These are phyloP conservation scores for Orussus abietinus DNA, from an alignment of 1,140 invertebrate species.

Conservation along the genomic window DNA sequence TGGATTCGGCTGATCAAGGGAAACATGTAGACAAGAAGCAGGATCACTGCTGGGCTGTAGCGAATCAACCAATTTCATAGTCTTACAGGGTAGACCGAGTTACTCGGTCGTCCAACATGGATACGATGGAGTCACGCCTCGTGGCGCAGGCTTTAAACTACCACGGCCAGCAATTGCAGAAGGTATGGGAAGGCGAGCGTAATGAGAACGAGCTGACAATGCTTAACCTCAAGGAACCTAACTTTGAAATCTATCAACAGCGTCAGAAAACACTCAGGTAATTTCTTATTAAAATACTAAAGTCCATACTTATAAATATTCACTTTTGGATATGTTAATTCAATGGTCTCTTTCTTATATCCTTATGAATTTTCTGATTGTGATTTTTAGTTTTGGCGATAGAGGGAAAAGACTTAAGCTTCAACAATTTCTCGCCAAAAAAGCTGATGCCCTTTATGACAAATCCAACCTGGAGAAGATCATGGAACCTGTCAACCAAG, in stretches of 20 bases:
- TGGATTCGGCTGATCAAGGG: too few relatives aligned
- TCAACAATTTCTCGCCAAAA: conserved; percentile 78
- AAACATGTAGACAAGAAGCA: too few relatives aligned
- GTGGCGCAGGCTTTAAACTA: conserved; percentile 73
- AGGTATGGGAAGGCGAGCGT: conserved; percentile 77
- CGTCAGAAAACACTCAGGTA: conserved; percentile 65
- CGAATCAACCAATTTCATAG: conserved; percentile 39
- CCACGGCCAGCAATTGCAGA: conserved; percentile 80
- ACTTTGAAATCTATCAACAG: conserved; percentile 72
- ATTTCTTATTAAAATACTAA: conserved; percentile 11
- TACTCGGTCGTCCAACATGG: conserved; percentile 29
- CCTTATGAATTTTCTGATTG: conserved; percentile 1
- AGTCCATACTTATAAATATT: too few relatives aligned
- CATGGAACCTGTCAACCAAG: conserved; percentile 38
- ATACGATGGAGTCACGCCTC: conserved; percentile 63
- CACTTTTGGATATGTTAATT: neutral
- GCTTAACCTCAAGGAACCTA: conserved; percentile 64
- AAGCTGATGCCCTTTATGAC: conserved; percentile 68
- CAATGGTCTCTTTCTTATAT: neutral
- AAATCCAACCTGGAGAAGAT: conserved; percentile 55
- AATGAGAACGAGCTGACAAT: conserved; percentile 68
- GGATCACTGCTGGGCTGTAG: too few relatives aligned
- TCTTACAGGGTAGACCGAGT: conserved; percentile 43
- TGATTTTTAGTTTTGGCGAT: conserved; percentile 66
- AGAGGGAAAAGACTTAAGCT: conserved; percentile 76